phyloP scores from a whole-genome alignment of 2,888 invertebrate genomes.

The Ophion ellenae region DNA sequence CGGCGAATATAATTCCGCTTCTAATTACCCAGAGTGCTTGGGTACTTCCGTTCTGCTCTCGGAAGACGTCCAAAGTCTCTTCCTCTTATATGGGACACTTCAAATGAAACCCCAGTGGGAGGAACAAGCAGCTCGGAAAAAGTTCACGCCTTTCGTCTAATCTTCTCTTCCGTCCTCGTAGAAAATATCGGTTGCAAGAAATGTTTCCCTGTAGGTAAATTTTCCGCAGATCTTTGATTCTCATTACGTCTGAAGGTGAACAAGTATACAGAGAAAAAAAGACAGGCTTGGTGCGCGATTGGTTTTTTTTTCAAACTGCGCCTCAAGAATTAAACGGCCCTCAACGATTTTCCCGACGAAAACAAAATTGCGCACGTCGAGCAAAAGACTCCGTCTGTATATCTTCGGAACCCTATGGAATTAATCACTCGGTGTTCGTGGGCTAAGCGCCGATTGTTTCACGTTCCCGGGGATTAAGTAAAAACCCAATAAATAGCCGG shows the following conservation, averaged over 20 bases:
- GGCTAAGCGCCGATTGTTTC: slow-evolving; percentile 77
- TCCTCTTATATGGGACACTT: slow-evolving; percentile 38
- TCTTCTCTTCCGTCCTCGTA: neutral
- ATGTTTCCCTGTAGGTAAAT: too few relatives aligned
- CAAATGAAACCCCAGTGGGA: neutral
- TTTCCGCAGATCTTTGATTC: too few relatives aligned
- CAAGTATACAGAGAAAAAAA: too few relatives aligned
- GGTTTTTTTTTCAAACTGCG: neutral
- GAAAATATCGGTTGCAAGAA: too few relatives aligned
- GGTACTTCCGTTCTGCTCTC: slow-evolving; percentile 78
- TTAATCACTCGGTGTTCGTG: slow-evolving; percentile 62
- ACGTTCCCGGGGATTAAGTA: slow-evolving; percentile 76
- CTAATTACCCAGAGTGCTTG: slow-evolving; percentile 82
- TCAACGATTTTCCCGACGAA: neutral
- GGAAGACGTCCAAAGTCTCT: slow-evolving; percentile 72
- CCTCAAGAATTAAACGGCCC: neutral
- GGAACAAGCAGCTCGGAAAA: too few relatives aligned
- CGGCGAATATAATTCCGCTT: slow-evolving; percentile 81
- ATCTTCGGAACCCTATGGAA: slow-evolving; percentile 42
- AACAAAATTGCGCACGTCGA: neutral
- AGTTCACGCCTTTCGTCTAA: neutral
- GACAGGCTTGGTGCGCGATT: too few relatives aligned
- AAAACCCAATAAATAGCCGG: slow-evolving; percentile 83
- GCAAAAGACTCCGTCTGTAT: neutral
- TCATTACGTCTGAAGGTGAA: too few relatives aligned